Conservation (phyloP, 2,888 invertebrate genomes). For the Dryocosmus kuriphilus region DNA sequence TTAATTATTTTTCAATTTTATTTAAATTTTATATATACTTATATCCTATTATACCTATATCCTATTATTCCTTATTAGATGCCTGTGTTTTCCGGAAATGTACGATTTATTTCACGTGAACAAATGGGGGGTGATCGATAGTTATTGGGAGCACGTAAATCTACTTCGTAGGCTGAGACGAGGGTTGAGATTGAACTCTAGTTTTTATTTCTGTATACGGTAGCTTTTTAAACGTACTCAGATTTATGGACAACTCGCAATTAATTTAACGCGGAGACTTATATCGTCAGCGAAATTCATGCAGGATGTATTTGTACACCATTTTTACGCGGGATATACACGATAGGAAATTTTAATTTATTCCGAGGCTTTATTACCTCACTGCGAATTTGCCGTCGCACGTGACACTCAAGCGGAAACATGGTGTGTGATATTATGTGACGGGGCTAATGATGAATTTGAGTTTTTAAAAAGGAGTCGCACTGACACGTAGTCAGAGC, state of each 20-base stretch:
- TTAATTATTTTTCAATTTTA: too few species aligned
- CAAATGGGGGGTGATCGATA: neutral
- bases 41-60: too few species aligned
- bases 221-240: slow-evolving; percentile 10
- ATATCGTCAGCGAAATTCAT: slow-evolving; percentile 29
- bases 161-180: too few species aligned
- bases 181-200: neutral
- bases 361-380: slow-evolving; percentile 29
- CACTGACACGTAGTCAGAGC: too few species aligned
- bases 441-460: too few species aligned
- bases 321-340: slow-evolving; percentile 9
- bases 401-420: slow-evolving; percentile 30
- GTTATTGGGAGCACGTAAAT: neutral
- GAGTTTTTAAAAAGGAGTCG: too few species aligned
- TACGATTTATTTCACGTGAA: neutral
- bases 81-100: neutral
- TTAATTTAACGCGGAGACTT: slow-evolving; percentile 23
- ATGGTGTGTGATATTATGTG: slow-evolving; percentile 22
- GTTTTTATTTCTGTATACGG: neutral
- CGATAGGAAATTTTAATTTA: slow-evolving; percentile 30
- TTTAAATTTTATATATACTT: too few species aligned
- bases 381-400: slow-evolving; percentile 28
- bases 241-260: slow-evolving; percentile 30
- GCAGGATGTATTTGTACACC: slow-evolving; percentile 15
- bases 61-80: too few species aligned